Percentiles rank a stretch among this genome's conserved stretches.
These are phyloP conservation scores for Leucopsar rothschildi DNA, from an alignment of 2,113 vertebrate species.

Conservation along the genomic window DNA sequence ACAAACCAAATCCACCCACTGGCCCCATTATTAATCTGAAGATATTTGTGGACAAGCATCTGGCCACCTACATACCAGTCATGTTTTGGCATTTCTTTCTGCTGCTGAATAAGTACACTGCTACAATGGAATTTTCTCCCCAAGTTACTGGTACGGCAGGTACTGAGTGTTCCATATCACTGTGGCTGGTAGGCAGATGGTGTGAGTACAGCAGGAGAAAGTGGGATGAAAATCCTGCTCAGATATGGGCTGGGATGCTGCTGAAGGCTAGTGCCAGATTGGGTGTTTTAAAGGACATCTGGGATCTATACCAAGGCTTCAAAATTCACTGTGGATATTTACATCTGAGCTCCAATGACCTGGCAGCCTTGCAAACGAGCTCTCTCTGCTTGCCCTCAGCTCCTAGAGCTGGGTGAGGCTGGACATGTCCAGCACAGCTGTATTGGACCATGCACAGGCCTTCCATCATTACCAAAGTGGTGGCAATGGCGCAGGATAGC, in stretches of 20 bases:
- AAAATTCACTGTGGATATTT: neutral
- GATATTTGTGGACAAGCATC: neutral
- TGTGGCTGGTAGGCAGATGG: slow-evolving; percentile 17
- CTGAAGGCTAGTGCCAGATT: neutral
- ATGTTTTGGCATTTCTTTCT: neutral
- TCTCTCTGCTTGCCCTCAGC: neutral
- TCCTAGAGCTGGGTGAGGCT: neutral
- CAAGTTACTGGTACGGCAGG: neutral
- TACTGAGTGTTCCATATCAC: neutral
- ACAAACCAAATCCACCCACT: neutral
- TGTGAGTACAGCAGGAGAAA: neutral
- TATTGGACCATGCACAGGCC: neutral
- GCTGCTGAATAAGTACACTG: neutral
- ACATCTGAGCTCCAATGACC: neutral
- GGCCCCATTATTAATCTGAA: neutral
- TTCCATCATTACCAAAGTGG: neutral
- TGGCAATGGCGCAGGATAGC: neutral
- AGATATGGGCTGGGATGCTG: neutral
- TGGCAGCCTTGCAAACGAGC: neutral
- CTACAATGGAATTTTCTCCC: neutral
- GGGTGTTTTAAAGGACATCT: neutral
- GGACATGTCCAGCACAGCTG: neutral
- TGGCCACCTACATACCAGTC: neutral
- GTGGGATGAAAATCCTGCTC: neutral
- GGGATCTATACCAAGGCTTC: neutral